These are phyloP conservation scores for Drosophila birchii DNA, from an alignment of 2,888 invertebrate species.

Conservation along the genomic window DNA sequence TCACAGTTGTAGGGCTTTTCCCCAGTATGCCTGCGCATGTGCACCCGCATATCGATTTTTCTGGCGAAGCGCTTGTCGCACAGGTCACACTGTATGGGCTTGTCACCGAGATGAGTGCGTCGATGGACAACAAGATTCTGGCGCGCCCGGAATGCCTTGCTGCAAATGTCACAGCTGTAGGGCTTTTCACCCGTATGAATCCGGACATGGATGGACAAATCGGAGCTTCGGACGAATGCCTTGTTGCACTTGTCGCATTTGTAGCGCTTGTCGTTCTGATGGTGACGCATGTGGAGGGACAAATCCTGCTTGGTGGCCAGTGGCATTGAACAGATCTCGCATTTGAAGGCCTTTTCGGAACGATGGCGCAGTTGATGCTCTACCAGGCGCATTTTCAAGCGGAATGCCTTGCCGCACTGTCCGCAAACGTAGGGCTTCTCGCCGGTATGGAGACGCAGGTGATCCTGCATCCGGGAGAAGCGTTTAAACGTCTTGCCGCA, in stretches of 20 bases:
- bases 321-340: constrained; percentile 77
- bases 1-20: constrained; percentile 82
- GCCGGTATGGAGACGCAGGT: constrained; percentile 82
- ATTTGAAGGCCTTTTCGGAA: constrained; percentile 81
- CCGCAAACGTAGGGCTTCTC: constrained; percentile 81
- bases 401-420: constrained; percentile 79
- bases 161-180: constrained; percentile 80
- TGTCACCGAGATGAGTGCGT: constrained; percentile 80
- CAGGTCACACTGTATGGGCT: constrained; percentile 81
- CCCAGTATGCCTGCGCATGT: constrained; percentile 82
- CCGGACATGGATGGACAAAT: constrained; percentile 81
- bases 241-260: constrained; percentile 79
- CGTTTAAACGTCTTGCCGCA: constrained; percentile 79
- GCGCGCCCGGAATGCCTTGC: constrained; percentile 81
- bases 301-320: constrained; percentile 82
- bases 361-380: constrained; percentile 82
- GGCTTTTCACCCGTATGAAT: constrained; percentile 83
- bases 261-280: constrained; percentile 82
- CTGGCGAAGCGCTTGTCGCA: constrained; percentile 82
- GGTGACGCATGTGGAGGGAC: constrained; percentile 81
- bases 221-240: constrained; percentile 82
- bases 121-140: constrained; percentile 83
- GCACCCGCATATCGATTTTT: constrained; percentile 83
- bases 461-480: constrained; percentile 78
- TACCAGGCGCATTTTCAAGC: constrained; percentile 80